Percentiles rank a stretch among this genome's conserved stretches.
phyloP scores from a whole-genome alignment of 2,113 vertebrate species.

The Callionymus lyra region DNA sequence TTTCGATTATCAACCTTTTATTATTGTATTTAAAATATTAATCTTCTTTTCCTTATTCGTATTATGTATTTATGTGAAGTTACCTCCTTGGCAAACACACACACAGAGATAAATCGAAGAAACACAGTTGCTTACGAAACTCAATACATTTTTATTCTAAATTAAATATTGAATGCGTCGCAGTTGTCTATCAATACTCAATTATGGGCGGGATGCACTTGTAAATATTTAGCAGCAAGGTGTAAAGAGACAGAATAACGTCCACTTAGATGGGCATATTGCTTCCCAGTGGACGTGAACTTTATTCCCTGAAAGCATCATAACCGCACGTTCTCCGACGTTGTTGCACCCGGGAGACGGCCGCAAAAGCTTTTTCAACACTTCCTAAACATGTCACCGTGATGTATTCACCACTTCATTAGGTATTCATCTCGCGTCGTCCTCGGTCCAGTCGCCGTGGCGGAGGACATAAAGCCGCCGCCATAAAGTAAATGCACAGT shows the following conservation, averaged over 20 bases:
- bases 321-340: constrained; percentile 46
- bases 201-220: too few species aligned
- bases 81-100: too few species aligned
- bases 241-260: constrained; percentile 28
- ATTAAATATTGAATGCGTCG: too few species aligned
- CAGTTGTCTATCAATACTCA: too few species aligned
- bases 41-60: too few species aligned
- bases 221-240: constrained; percentile 53
- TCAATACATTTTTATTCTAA: too few species aligned
- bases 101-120: too few species aligned
- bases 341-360: constrained; percentile 22
- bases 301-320: constrained; percentile 38
- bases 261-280: constrained; percentile 31
- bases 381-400: constrained; percentile 34
- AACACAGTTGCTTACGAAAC: too few species aligned
- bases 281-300: constrained; percentile 39
- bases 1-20: too few species aligned
- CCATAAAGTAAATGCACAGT: constrained; percentile 40
- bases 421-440: constrained; percentile 33
- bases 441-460: constrained; percentile 17
- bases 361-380: constrained; percentile 33
- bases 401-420: constrained; percentile 32
- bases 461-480: constrained; percentile 28
- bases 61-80: too few species aligned
- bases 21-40: too few species aligned